Evolutionary conservation across 2,113 vertebrate species (phyloP).

Genomic region (Formicarius rufipectus): DNA sequence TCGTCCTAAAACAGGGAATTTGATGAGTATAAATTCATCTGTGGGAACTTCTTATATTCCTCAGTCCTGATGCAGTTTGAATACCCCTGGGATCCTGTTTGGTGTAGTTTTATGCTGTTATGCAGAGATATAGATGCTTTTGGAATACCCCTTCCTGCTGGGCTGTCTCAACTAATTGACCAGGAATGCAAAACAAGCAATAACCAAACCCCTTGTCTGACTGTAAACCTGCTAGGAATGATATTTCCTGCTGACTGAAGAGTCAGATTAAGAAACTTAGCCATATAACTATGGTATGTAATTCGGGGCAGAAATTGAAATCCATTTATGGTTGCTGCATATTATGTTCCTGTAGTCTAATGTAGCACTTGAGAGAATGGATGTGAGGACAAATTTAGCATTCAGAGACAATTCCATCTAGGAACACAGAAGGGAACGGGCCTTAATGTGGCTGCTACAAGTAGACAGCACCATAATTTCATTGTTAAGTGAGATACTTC

Average conservation of each 20-base stretch:
- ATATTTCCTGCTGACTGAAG: slow-evolving; percentile 28
- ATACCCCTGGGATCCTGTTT: not conserved
- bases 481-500: not conserved
- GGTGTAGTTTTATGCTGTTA: not conserved
- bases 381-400: not conserved
- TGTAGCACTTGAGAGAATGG: not conserved
- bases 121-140: not conserved
- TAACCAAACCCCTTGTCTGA: slow-evolving; percentile 2
- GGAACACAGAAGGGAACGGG: not conserved
- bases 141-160: slow-evolving; percentile 24
- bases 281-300: not conserved
- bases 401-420: not conserved
- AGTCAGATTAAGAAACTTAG: not conserved
- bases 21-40: not conserved
- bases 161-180: slow-evolving; percentile 37
- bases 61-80: rapidly evolving
- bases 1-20: not conserved
- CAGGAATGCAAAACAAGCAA: slow-evolving; percentile 49
- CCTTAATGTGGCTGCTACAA: not conserved
- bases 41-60: not conserved
- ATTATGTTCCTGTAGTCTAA: not conserved
- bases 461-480: not conserved
- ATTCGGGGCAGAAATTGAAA: not conserved
- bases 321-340: not conserved
- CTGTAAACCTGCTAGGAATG: slow-evolving; percentile 43